Percentiles rank a stretch among this genome's conserved stretches.
phyloP scores from a whole-genome alignment of 2,797 vertebrate genomes.

The Microctenopoma steveboyesi region DNA sequence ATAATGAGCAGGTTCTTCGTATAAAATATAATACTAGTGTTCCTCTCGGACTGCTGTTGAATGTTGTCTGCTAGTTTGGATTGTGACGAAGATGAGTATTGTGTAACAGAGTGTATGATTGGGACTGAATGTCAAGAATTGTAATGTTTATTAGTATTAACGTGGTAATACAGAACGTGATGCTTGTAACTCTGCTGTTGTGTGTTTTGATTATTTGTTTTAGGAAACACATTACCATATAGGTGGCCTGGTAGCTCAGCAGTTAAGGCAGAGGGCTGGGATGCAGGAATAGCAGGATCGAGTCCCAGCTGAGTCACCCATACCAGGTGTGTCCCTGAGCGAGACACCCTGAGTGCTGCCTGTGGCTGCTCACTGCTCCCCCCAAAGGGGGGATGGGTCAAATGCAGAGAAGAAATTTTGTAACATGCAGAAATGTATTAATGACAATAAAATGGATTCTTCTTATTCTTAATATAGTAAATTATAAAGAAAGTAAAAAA shows the following conservation, averaged over 20 bases:
- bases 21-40: constrained; percentile 78
- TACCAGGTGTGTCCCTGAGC: too few relatives aligned
- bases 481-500: background rate
- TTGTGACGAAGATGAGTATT: constrained; percentile 63
- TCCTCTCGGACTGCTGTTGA: constrained; percentile 76
- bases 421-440: too few relatives aligned
- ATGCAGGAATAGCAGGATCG: too few relatives aligned
- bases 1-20: constrained; percentile 52
- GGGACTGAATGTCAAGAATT: constrained; percentile 75
- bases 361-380: too few relatives aligned
- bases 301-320: too few relatives aligned
- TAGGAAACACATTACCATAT: background rate
- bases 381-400: too few relatives aligned
- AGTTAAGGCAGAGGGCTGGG: too few relatives aligned
- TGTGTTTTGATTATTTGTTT: constrained; percentile 41
- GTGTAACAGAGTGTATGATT: constrained; percentile 72
- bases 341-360: too few relatives aligned
- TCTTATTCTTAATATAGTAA: background rate
- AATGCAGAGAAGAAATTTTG: too few relatives aligned
- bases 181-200: constrained; percentile 60
- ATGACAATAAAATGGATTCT: too few relatives aligned
- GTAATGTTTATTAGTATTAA: constrained; percentile 78
- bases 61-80: constrained; percentile 67
- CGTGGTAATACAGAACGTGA: constrained; percentile 75
- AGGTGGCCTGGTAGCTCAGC: too few relatives aligned